Conservation (phyloP, 2,113 vertebrate genomes). For the Myotis yumanensis region DNA sequence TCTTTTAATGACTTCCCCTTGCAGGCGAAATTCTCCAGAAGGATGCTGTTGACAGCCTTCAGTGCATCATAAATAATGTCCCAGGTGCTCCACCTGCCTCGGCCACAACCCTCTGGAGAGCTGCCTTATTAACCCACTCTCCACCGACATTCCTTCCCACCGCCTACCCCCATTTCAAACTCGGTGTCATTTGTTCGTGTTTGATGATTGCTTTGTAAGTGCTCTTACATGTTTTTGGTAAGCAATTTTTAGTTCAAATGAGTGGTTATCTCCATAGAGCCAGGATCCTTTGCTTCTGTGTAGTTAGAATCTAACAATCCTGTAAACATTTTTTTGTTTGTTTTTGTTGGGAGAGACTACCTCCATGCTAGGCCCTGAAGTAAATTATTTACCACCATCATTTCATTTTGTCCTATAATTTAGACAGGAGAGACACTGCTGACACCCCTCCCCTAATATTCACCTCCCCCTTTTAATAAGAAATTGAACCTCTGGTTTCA, state of each 20-base stretch:
- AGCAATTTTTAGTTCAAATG: neutral
- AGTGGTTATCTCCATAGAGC: neutral
- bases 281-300: neutral
- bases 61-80: conserved; percentile 61
- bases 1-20: conserved; percentile 65
- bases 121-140: neutral
- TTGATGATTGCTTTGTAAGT: neutral
- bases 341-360: neutral
- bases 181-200: neutral
- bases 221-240: neutral
- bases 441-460: neutral
- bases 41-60: conserved; percentile 61
- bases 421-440: neutral
- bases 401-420: neutral
- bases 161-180: neutral
- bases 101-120: neutral
- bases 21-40: conserved; percentile 50
- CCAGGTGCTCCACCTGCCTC: conserved; percentile 36
- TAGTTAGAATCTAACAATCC: neutral
- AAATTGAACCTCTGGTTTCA: neutral
- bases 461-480: neutral
- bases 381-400: neutral
- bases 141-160: neutral
- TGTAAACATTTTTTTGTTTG: neutral
- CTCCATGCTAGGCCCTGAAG: neutral